phyloP scores from a whole-genome alignment of 2,113 vertebrate genomes.

The Burhinus oedicnemus region DNA sequence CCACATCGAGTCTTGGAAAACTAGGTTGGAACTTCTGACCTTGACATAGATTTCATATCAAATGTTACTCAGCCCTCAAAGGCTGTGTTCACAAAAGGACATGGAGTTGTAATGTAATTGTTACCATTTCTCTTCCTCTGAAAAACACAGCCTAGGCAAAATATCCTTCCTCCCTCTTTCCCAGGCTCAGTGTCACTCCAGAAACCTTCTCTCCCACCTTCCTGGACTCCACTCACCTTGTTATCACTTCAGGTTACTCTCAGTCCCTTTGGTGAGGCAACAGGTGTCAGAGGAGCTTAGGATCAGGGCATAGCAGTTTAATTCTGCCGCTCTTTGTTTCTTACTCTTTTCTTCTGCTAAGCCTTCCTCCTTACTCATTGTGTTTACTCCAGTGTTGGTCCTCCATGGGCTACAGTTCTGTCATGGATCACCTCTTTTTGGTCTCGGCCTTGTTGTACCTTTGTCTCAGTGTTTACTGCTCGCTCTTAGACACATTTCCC shows the following conservation, averaged over 20 bases:
- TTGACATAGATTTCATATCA: neutral
- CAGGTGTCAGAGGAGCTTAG: neutral
- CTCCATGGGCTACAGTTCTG: neutral
- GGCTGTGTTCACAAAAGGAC: neutral
- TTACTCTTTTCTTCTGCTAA: neutral
- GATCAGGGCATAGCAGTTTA: neutral
- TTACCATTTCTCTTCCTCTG: neutral
- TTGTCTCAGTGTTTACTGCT: neutral
- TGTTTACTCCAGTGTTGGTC: neutral
- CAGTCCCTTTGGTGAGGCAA: neutral
- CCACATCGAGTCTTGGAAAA: neutral
- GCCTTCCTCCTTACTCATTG: neutral
- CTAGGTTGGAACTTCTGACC: neutral
- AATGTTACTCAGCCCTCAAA: neutral
- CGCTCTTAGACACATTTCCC: neutral
- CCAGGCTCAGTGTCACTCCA: neutral
- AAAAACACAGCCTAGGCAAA: neutral
- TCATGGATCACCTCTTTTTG: neutral
- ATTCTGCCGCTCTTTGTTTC: neutral
- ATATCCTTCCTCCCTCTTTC: neutral
- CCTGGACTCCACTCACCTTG: neutral
- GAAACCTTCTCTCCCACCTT: neutral
- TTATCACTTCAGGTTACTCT: neutral
- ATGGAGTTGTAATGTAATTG: neutral
- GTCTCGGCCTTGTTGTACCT: neutral